These are phyloP conservation scores for Otus sunia DNA, from an alignment of 2,113 vertebrate genomes.

Conservation along the genomic window DNA sequence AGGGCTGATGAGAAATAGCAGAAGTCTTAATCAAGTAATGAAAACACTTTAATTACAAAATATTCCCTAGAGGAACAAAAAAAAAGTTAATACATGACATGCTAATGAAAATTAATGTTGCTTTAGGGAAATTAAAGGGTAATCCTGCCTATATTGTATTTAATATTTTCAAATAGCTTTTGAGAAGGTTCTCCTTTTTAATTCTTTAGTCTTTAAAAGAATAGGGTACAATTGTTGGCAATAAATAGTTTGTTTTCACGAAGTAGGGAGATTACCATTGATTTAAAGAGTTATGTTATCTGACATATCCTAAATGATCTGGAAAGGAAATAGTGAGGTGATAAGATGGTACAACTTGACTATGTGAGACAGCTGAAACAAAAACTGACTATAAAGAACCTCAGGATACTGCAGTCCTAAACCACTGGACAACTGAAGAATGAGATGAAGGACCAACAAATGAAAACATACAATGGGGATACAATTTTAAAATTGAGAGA, in stretches of 20 bases:
- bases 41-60: not conserved
- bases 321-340: not conserved
- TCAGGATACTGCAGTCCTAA: not conserved
- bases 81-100: not conserved
- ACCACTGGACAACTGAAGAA: not conserved
- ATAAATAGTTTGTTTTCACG: not conserved
- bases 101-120: not conserved
- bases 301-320: not conserved
- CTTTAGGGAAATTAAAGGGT: not conserved
- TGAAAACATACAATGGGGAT: not conserved
- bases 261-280: not conserved
- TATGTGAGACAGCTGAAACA: not conserved
- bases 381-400: not conserved
- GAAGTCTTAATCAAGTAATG: not conserved
- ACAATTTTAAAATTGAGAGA: not conserved
- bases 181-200: not conserved
- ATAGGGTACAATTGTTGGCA: not conserved
- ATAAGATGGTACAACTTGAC: not conserved
- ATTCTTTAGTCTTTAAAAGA: not conserved
- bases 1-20: not conserved
- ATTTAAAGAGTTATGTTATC: not conserved
- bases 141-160: not conserved
- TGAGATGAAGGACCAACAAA: not conserved
- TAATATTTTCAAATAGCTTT: not conserved
- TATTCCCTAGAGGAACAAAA: not conserved